phyloP scores from a whole-genome alignment of 2,888 invertebrate species.

The Maniola hyperantus region DNA sequence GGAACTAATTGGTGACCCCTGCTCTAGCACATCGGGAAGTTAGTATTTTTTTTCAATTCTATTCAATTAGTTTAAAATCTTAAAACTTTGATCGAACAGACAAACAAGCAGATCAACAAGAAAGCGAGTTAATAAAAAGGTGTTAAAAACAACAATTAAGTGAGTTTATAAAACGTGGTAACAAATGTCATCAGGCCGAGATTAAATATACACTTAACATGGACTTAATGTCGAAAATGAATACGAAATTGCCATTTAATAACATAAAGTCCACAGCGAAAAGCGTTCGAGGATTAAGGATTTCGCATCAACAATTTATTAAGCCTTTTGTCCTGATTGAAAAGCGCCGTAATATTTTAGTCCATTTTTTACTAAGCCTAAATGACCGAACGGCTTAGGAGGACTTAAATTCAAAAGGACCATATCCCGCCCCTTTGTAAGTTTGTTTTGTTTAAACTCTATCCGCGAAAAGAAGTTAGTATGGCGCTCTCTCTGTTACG shows the following conservation, averaged over 20 bases:
- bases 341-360: neutral
- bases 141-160: neutral
- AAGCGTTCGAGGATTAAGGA: constrained; percentile 1
- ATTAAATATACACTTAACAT: neutral
- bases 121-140: too few species aligned
- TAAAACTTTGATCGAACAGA: too few species aligned
- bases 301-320: neutral
- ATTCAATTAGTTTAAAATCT: too few species aligned
- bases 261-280: neutral
- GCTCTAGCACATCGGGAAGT: too few species aligned
- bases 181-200: neutral
- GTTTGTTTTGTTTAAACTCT: too few species aligned
- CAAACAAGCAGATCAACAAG: too few species aligned
- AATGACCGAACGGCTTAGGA: neutral
- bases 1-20: too few species aligned
- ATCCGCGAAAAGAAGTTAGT: too few species aligned
- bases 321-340: neutral
- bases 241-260: neutral
- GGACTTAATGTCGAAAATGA: neutral
- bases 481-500: too few species aligned
- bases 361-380: neutral
- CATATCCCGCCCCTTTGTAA: too few species aligned
- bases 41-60: too few species aligned
- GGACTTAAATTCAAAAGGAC: too few species aligned
- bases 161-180: neutral